These are phyloP conservation scores for Coelopa pilipes DNA, from an alignment of 2,888 invertebrate genomes.

Conservation along the genomic window DNA sequence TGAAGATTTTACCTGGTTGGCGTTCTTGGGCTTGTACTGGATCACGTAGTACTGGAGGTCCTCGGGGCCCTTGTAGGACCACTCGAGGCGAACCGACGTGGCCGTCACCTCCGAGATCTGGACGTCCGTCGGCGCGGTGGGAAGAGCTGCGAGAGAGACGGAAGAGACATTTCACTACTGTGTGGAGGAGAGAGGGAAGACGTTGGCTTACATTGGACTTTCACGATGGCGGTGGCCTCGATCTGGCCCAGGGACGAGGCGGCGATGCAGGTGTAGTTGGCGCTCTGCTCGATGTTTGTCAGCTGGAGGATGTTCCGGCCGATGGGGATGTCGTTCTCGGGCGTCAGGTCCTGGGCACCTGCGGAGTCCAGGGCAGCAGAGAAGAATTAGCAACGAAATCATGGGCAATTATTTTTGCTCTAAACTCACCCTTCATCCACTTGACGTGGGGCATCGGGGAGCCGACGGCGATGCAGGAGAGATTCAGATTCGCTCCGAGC, in stretches of 20 bases:
- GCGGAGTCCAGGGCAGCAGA: conserved; percentile 9
- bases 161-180: not conserved
- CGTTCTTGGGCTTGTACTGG: conserved; percentile 95
- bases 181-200: too few relatives aligned
- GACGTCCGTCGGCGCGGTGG: conserved; percentile 89
- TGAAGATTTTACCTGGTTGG: conserved; percentile 73
- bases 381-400: not conserved
- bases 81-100: conserved; percentile 89
- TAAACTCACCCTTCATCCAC: conserved; percentile 80
- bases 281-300: conserved; percentile 88
- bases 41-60: conserved; percentile 96
- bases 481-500: conserved; percentile 88
- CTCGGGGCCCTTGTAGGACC: conserved; percentile 90
- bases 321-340: conserved; percentile 86
- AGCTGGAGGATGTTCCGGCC: conserved; percentile 89
- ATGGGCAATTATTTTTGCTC: too few relatives aligned
- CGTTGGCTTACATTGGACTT: conserved; percentile 97
- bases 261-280: conserved; percentile 97
- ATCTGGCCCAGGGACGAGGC: conserved; percentile 94
- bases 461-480: conserved; percentile 97
- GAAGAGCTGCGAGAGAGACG: conserved; percentile 76
- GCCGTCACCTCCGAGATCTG: conserved; percentile 93
- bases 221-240: conserved; percentile 86
- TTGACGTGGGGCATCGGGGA: conserved; percentile 98
- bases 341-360: conserved; percentile 84